Percentiles rank a stretch among this genome's conserved stretches.
These are phyloP conservation scores for Panagrolaimus sp. DNA, from an alignment of 1,140 invertebrate genomes.

Conservation along the genomic window DNA sequence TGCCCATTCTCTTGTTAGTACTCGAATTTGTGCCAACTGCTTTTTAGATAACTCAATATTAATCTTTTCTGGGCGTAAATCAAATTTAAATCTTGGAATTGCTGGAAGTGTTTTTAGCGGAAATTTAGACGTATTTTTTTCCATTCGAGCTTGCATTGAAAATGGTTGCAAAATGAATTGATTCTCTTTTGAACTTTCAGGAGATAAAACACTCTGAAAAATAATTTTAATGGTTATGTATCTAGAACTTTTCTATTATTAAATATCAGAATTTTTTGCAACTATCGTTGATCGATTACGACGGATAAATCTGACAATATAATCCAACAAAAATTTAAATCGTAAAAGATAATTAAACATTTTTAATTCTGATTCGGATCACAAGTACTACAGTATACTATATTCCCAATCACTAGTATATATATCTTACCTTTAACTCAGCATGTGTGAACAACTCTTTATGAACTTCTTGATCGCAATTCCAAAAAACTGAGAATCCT, in stretches of 20 bases:
- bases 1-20: conserved; percentile 61
- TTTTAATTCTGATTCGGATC: too few species aligned
- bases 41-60: conserved; percentile 71
- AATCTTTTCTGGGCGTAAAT: conserved; percentile 77
- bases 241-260: too few species aligned
- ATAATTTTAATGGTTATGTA: too few species aligned
- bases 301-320: too few species aligned
- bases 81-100: conserved; percentile 67
- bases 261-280: too few species aligned
- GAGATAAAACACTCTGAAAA: conserved; percentile 25
- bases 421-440: conserved; percentile 46
- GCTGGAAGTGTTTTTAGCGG: conserved; percentile 74
- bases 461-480: conserved; percentile 69
- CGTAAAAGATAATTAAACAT: too few species aligned
- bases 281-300: too few species aligned
- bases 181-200: conserved; percentile 29
- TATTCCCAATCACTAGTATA: too few species aligned
- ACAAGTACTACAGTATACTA: too few species aligned
- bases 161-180: conserved; percentile 43
- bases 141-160: conserved; percentile 62
- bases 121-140: conserved; percentile 66
- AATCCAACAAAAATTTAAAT: too few species aligned
- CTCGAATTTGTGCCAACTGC: conserved; percentile 62
- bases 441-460: conserved; percentile 63
- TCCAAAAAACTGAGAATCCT: conserved; percentile 83